Conservation (phyloP, 2,797 vertebrate genomes). For the Choloepus didactylus region DNA sequence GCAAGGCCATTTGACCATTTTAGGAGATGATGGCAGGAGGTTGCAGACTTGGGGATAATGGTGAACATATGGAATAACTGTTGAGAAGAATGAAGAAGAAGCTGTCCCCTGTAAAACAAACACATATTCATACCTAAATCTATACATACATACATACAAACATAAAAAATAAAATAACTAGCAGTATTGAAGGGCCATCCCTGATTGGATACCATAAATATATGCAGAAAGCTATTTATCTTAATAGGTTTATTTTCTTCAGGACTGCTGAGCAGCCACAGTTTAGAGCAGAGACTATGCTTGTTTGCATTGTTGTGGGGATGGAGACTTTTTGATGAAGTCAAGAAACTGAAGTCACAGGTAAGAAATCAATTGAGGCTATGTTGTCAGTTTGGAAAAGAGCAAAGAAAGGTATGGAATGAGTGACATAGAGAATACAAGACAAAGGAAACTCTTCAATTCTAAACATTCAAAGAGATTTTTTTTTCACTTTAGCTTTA, state of each 20-base stretch:
- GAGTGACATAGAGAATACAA: neutral
- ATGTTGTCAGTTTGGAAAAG: neutral
- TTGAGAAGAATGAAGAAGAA: neutral
- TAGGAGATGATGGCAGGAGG: neutral
- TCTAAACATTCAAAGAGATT: neutral
- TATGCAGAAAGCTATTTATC: neutral
- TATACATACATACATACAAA: neutral
- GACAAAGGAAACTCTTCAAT: conserved; percentile 19
- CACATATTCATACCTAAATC: no score
- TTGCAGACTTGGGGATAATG: neutral
- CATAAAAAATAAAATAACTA: neutral
- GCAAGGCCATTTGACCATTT: neutral
- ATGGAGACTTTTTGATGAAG: neutral
- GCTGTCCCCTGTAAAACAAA: neutral
- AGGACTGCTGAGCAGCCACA: neutral
- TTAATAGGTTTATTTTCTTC: neutral
- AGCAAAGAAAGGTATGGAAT: neutral
- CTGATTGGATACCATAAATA: neutral
- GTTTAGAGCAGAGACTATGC: neutral
- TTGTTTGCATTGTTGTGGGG: neutral
- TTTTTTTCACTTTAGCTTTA: conserved; percentile 27
- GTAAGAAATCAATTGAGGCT: neutral
- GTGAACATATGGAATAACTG: neutral
- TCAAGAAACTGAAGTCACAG: neutral
- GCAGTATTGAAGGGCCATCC: neutral